Evolutionary conservation across 2,888 invertebrate species (phyloP), one percentile per base, ranked within the genome.

Genomic region (Tillus elongatus): DNA sequence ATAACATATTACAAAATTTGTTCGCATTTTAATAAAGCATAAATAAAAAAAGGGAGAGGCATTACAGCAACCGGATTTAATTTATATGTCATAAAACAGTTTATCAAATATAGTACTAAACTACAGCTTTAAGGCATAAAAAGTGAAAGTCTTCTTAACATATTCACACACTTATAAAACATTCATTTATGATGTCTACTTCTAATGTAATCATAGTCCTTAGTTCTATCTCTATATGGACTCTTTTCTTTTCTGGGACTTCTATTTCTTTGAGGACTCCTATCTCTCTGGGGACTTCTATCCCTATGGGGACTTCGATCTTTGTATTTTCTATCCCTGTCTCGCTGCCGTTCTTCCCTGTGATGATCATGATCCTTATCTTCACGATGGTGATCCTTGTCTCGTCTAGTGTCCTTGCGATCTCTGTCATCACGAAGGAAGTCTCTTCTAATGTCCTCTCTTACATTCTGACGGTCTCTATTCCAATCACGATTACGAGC

Each of bases 401-500:
- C 52, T 12, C 52, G 45, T 30, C 54, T 42, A n/a, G 45, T 44
- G 6, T 44, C 43, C 34, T 49, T 40, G 13, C 52, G 44, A 3
- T 52, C 50, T 11, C 58, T 49, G 39, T 61, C 58, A 37, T 61
- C 60, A n/a, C 60, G 44, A 15, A 61, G 39, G 37, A 58, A 61
- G 35, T 60, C 54, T 15, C 56, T 48, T 14, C 56, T 46, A 4
- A 57, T 39, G 36, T 60, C 60, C 14, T 60, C 60, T 16, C 58
- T 44, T 13, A 52, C 49, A n/a, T 52, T 48, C 28, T 50, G 48
- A 10, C 51, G 45, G n/a, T 54, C 54, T 34, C 51, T 41, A 6
- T 49, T 48, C 39, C 64, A 56, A 2, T 63, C 66, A 53, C 49
- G 41, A 37, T 58, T 51, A 40, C 37, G 58, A 15, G 60, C 54